Evolutionary conservation across 2,113 vertebrate genomes (phyloP), one percentile per base, ranked within the genome.

Genomic region (Chitala chitala): DNA sequence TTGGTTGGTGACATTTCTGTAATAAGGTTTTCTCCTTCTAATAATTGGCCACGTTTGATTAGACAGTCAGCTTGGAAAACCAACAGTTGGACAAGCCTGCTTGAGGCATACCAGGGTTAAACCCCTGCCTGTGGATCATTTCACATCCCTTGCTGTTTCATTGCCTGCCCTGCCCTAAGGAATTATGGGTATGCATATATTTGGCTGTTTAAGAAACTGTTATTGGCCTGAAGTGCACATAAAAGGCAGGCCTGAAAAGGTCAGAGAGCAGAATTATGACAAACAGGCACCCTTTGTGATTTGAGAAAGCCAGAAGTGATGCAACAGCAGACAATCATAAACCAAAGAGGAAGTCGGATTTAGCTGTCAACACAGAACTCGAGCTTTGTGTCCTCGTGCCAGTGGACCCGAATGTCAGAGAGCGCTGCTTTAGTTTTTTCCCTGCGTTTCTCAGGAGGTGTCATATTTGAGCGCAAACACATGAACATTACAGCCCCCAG

Each of bases 1-100:
- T 51, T 79, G 86, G 86, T 82, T 87, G 84, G 86, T 88, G 85
- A 88, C 86, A 87, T 87, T 88, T 86, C 74, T 78, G 81, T 83
- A 78, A 84, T 83, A 72, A 81, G 15, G 74, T 81, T 86, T 82
- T 48, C 73, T 76, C 72, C 78, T 44, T 77, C 81, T 85, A 86
- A 84, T 87, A 90, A 91, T 87, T 87, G 86, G 78, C 84, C 82
- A 82, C 83, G 72, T 76, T 81, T 83, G 84, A 90, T 91, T 89
- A 89, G 84, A 87, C 86, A 83, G 79, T 84, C 84, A 40, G 74
- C 72, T 71, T 76, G 79, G 78, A 84, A 76, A 76, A 81, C 79
- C 79, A 82, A 75, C 79, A 72, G 31, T 20, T 42, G 76, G 72
- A 82, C 44, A n/a, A n/a, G n/a, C n/a, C n/a, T n/a, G n/a, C 46